These are phyloP conservation scores for Drosophila prosaltans DNA, from an alignment of 1,140 invertebrate genomes.

Conservation along the genomic window DNA sequence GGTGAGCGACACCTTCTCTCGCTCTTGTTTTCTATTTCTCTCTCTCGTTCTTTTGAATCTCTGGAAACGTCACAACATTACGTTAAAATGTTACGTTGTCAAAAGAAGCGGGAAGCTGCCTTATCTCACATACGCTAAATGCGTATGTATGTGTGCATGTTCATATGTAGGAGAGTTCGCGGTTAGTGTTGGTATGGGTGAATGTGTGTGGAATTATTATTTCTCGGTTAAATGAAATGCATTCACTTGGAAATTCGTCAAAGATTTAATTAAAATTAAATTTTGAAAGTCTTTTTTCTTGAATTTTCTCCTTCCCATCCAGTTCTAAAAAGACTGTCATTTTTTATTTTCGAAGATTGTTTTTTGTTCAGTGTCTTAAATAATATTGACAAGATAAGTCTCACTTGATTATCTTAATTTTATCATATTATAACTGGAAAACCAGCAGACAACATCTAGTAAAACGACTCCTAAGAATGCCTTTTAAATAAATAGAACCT, in stretches of 20 bases:
- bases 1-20: not conserved
- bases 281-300: no score
- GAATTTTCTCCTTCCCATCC: no score
- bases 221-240: constrained; percentile 8
- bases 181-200: not conserved
- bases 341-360: no score
- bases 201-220: not conserved
- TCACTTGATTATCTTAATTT: no score
- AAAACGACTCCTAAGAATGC: no score
- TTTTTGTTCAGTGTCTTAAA: no score
- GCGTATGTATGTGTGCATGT: not conserved
- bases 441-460: no score
- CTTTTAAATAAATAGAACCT: no score
- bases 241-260: constrained; percentile 17
- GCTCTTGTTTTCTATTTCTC: not conserved
- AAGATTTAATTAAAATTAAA: constrained; percentile 45
- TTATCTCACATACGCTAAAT: constrained; percentile 2
- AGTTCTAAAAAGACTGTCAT: no score
- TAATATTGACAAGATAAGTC: no score
- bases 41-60: not conserved
- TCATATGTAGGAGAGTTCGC: no score
- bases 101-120: not conserved
- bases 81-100: constrained; percentile 6
- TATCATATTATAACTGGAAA: no score
- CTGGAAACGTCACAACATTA: not conserved